Percentiles rank a stretch among this genome's conserved stretches.
phyloP scores from a whole-genome alignment of 92 coral and sea anemone genomes.

The Porites evermanni region DNA sequence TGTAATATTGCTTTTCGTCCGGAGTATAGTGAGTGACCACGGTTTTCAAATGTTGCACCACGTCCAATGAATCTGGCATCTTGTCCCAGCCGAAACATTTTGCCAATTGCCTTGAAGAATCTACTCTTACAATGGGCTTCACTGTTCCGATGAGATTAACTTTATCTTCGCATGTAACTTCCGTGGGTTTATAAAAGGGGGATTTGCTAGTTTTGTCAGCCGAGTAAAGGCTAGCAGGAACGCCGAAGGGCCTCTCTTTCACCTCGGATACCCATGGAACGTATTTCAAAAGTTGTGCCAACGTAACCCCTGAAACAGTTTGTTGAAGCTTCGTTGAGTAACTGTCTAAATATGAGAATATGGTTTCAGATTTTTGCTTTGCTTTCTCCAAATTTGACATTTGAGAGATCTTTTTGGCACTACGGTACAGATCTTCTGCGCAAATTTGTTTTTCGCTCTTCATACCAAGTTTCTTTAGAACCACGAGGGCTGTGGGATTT shows the following conservation, averaged over 20 bases:
- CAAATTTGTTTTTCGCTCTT: slow-evolving; percentile 26
- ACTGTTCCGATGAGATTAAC: slow-evolving; percentile 54
- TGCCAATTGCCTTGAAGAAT: slow-evolving; percentile 9
- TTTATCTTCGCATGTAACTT: slow-evolving; percentile 23
- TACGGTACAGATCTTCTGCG: slow-evolving; percentile 28
- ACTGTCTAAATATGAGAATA: slow-evolving; percentile 19
- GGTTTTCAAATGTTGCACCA: slow-evolving; percentile 45
- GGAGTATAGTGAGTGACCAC: slow-evolving; percentile 19
- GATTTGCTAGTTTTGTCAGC: too few relatives aligned
- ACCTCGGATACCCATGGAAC: slow-evolving; percentile 53
- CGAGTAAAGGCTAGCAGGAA: slow-evolving; percentile 25
- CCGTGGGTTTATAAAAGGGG: slow-evolving; percentile 50
- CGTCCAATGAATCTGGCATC: slow-evolving; percentile 41
- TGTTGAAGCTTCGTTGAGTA: not conserved
- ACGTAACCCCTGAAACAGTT: not conserved
- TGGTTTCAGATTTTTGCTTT: slow-evolving; percentile 36
- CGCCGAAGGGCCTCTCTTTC: slow-evolving; percentile 16
- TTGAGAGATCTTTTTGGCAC: slow-evolving; percentile 19
- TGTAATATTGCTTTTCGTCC: slow-evolving; percentile 46
- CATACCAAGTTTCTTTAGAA: slow-evolving; percentile 56
- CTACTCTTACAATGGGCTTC: slow-evolving; percentile 44
- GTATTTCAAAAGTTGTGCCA: not conserved
- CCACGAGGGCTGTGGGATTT: slow-evolving; percentile 27
- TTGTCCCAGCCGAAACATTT: slow-evolving; percentile 59
- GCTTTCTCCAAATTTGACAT: not conserved